These are phyloP conservation scores for Eleginops maclovinus DNA, from an alignment of 2,113 vertebrate genomes.

Conservation along the genomic window DNA sequence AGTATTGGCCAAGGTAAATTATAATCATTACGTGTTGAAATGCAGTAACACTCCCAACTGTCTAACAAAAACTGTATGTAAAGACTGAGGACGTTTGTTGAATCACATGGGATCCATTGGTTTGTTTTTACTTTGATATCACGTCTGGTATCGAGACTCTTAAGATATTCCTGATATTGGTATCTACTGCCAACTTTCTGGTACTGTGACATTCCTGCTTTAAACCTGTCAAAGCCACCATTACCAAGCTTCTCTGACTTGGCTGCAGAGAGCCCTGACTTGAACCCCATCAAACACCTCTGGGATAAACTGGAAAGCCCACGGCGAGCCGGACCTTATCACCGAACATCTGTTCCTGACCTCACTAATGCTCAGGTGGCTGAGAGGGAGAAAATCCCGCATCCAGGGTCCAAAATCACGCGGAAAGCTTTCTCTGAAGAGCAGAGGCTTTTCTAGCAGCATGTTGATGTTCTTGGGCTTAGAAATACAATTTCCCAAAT, in stretches of 20 bases:
- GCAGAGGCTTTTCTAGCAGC: slow-evolving; percentile 2
- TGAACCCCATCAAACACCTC: slow-evolving; percentile 57
- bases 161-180: too few species aligned
- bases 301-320: slow-evolving; percentile 45
- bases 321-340: slow-evolving; percentile 55
- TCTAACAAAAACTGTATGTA: too few species aligned
- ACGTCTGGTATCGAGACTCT: too few species aligned
- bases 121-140: too few species aligned
- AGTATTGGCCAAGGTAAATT: too few species aligned
- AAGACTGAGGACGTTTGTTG: too few species aligned
- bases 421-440: slow-evolving; percentile 38
- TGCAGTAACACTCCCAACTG: too few species aligned
- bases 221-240: background rate
- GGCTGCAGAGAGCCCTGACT: slow-evolving; percentile 29
- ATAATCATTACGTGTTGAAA: too few species aligned
- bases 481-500: background rate
- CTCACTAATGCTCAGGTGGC: slow-evolving; percentile 46
- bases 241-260: slow-evolving; percentile 25
- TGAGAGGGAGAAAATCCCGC: slow-evolving; percentile 51
- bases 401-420: slow-evolving; percentile 22
- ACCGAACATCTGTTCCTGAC: slow-evolving; percentile 55
- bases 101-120: too few species aligned
- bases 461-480: slow-evolving; percentile 4
- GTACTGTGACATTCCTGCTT: too few species aligned
- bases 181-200: too few species aligned